These are phyloP conservation scores for Pseudanteris insignis DNA, from an alignment of 2,888 invertebrate species.

Conservation along the genomic window DNA sequence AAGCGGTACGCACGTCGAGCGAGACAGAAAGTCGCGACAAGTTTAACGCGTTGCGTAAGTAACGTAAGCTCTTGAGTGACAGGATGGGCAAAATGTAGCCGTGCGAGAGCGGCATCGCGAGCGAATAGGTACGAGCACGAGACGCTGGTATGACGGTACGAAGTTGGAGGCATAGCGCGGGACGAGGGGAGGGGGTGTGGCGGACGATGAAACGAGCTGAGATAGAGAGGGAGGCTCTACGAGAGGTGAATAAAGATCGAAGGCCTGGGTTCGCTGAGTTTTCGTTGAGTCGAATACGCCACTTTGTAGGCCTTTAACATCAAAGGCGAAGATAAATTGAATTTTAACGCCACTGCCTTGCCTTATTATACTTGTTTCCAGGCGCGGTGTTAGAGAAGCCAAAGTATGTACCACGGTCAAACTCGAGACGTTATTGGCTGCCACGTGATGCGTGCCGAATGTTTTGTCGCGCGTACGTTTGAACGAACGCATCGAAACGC, in stretches of 20 bases:
- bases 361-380: slow-evolving; percentile 40
- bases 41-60: slow-evolving; percentile 22
- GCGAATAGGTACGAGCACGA: too few species aligned
- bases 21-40: slow-evolving; percentile 4
- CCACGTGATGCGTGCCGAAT: slow-evolving; percentile 13
- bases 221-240: not conserved
- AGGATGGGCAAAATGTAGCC: too few species aligned
- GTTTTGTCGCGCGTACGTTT: slow-evolving; percentile 15
- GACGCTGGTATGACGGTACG: not conserved
- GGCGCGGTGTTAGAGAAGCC: slow-evolving; percentile 27
- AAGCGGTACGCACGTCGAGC: too few species aligned
- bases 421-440: slow-evolving; percentile 21
- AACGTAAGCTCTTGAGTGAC: slow-evolving; percentile 11
- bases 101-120: too few species aligned
- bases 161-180: not conserved
- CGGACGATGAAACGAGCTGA: too few species aligned
- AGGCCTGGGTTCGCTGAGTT: slow-evolving; percentile 38
- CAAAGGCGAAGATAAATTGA: slow-evolving; percentile 52
- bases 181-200: not conserved
- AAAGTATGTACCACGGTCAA: slow-evolving; percentile 26
- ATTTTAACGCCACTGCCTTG: slow-evolving; percentile 48
- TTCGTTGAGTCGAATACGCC: slow-evolving; percentile 27
- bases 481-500: slow-evolving; percentile 2
- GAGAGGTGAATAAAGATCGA: slow-evolving; percentile 39
- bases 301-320: slow-evolving; percentile 45